These are phyloP conservation scores for Athetis lepigone DNA, from an alignment of 2,888 invertebrate genomes.

Conservation along the genomic window DNA sequence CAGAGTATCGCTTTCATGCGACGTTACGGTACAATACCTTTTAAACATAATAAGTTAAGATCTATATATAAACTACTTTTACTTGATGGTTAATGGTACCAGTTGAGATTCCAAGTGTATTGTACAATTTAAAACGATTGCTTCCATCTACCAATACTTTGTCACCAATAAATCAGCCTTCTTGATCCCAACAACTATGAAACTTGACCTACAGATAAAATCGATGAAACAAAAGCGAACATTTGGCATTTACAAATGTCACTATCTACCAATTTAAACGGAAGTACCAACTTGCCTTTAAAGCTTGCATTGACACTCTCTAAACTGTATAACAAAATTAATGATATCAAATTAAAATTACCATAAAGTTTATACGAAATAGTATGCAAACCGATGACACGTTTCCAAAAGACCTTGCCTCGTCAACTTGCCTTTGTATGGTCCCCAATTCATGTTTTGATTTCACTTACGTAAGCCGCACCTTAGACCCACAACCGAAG, in stretches of 20 bases:
- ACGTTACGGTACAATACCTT: too few species aligned
- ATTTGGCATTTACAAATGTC: background rate
- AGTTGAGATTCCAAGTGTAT: too few species aligned
- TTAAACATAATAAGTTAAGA: too few species aligned
- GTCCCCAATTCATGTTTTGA: conserved; percentile 60
- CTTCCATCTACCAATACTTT: too few species aligned
- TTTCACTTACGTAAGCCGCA: conserved; percentile 60
- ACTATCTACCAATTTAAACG: background rate
- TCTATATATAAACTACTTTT: too few species aligned
- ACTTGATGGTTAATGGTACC: too few species aligned
- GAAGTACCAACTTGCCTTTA: background rate
- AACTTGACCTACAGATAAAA: too few species aligned
- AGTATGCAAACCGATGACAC: conserved; percentile 50
- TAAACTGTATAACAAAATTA: conserved; percentile 43
- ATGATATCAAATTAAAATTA: conserved; percentile 53
- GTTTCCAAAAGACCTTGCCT: conserved; percentile 58
- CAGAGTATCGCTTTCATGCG: too few species aligned
- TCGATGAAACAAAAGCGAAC: background rate
- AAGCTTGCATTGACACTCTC: conserved; percentile 19
- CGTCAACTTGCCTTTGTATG: conserved; percentile 64
- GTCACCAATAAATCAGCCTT: too few species aligned
- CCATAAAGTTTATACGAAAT: conserved; percentile 55
- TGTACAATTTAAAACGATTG: background rate
- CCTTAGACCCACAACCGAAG: conserved; percentile 23
- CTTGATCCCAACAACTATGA: too few species aligned